Conservation (phyloP, 2,113 vertebrate genomes). For the Dipodomys spectabilis region DNA sequence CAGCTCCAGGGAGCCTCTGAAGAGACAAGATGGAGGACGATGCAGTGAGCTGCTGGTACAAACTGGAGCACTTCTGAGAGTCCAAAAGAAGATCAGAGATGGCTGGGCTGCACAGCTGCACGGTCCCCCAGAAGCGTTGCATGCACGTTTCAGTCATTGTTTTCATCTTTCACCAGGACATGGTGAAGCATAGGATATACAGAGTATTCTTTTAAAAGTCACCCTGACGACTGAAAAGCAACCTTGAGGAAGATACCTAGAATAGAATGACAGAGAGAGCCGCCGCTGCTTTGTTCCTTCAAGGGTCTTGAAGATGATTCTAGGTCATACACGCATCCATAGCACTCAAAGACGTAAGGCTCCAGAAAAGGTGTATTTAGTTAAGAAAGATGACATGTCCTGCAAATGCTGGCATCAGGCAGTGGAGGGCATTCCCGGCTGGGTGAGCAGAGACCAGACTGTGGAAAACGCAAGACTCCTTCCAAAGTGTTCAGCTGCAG, state of each 20-base stretch:
- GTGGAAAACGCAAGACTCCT: no score
- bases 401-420: no score
- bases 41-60: rapidly evolving
- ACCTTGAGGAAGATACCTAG: no score
- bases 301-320: not conserved
- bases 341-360: not conserved
- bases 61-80: not conserved
- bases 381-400: no score
- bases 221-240: no score
- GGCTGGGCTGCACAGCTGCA: no score
- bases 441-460: no score
- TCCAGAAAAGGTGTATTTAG: no score
- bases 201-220: not conserved
- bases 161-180: not conserved
- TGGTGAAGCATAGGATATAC: rapidly evolving
- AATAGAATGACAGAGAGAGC: not conserved
- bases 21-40: rapidly evolving
- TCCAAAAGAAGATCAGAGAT: not conserved
- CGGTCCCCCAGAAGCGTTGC: no score
- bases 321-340: not conserved
- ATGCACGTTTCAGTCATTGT: not conserved
- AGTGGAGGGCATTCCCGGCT: no score
- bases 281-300: not conserved
- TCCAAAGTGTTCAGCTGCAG: no score
- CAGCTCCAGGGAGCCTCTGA: not conserved